These are phyloP conservation scores for Meloidogyne floridensis DNA, from an alignment of 1,140 invertebrate genomes.

Conservation along the genomic window DNA sequence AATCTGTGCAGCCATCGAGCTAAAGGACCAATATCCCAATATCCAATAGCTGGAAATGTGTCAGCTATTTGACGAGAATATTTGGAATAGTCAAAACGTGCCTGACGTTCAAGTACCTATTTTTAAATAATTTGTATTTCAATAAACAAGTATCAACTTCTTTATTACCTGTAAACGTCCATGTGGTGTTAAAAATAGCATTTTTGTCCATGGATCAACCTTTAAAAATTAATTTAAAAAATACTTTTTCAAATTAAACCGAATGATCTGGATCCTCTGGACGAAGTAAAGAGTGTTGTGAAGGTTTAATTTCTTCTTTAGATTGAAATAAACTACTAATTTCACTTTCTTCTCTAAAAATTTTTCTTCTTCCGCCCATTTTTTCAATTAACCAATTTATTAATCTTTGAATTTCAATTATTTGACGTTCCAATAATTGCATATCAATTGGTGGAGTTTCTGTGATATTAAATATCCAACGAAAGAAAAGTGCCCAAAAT, in stretches of 20 bases:
- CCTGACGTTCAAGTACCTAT: constrained; percentile 35
- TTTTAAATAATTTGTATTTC: not conserved
- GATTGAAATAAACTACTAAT: not conserved
- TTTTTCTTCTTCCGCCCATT: not conserved
- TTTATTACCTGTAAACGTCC: constrained; percentile 31
- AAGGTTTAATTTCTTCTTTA: not conserved
- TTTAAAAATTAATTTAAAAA: not conserved
- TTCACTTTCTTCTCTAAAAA: constrained; percentile 11
- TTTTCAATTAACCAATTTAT: not conserved
- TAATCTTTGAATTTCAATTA: constrained; percentile 10
- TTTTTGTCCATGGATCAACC: constrained; percentile 40
- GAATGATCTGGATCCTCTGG: constrained; percentile 31
- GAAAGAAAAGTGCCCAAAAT: constrained; percentile 8
- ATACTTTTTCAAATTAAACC: not conserved
- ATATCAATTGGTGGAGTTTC: constrained; percentile 22
- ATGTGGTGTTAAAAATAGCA: constrained; percentile 37
- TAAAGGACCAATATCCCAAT: constrained; percentile 34
- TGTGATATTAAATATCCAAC: constrained; percentile 14
- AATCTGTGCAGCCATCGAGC: constrained; percentile 31
- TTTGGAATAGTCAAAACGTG: constrained; percentile 31
- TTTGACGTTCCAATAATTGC: constrained; percentile 17
- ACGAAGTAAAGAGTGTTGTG: constrained; percentile 21
- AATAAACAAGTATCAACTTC: no score
- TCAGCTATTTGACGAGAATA: constrained; percentile 38
- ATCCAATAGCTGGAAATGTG: constrained; percentile 32